Percentiles rank a stretch among this genome's conserved stretches.
Conservation (phyloP, 2,888 invertebrate species). For the Drosophila diplacantha region DNA sequence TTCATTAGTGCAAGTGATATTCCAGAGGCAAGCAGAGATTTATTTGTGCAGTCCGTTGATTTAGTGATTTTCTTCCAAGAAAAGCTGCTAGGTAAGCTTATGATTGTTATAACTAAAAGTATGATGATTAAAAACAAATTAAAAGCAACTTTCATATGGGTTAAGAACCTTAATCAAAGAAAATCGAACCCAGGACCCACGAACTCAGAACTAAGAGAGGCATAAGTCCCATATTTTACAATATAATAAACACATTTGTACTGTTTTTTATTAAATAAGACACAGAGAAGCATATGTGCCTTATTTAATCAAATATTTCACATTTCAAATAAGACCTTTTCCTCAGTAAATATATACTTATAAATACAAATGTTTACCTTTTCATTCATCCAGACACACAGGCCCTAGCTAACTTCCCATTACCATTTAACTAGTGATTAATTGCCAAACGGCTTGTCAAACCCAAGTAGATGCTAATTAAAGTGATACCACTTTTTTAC, state of each 20-base stretch:
- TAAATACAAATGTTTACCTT: neutral
- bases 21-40: neutral
- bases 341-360: neutral
- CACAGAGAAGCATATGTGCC: neutral
- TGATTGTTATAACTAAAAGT: neutral
- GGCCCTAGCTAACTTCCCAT: neutral
- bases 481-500: slow-evolving; percentile 12
- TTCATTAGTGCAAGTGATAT: slow-evolving; percentile 31
- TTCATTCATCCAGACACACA: too few relatives aligned
- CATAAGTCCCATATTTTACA: too few relatives aligned
- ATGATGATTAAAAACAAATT: too few relatives aligned
- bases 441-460: slow-evolving; percentile 3
- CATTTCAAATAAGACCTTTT: neutral
- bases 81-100: slow-evolving; percentile 11
- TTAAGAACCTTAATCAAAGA: neutral
- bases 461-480: slow-evolving; percentile 10
- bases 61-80: neutral
- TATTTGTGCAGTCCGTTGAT: neutral
- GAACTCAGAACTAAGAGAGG: too few relatives aligned
- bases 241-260: neutral
- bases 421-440: slow-evolving; percentile 1
- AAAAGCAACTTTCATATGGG: neutral
- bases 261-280: too few relatives aligned
- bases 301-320: neutral
- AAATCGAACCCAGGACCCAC: neutral